A percentile compares a stretch with the other conserved stretches of the same genome.
Conservation (phyloP, 2,113 vertebrate species). For the Apodemus speciosus region DNA sequence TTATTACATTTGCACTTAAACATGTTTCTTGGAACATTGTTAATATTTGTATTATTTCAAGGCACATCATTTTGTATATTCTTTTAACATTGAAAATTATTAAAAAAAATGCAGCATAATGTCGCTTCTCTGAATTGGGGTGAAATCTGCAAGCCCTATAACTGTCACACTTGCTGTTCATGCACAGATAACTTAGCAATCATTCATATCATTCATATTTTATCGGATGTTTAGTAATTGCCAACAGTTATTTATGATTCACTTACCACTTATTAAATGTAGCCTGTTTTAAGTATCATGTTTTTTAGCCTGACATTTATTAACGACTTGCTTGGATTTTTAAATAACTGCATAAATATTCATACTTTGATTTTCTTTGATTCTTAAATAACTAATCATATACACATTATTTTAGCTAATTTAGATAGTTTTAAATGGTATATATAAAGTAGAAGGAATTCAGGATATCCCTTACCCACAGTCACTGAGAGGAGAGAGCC, state of each 20-base stretch:
- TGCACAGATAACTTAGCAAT: neutral
- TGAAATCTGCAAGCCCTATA: neutral
- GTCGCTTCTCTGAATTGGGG: neutral
- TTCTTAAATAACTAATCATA: neutral
- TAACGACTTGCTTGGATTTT: neutral
- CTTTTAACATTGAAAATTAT: neutral
- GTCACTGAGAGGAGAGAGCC: neutral
- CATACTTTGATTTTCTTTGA: constrained; percentile 4
- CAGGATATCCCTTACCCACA: neutral
- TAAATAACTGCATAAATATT: neutral
- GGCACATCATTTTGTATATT: neutral
- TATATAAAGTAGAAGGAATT: neutral
- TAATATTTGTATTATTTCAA: neutral
- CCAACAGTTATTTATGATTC: neutral
- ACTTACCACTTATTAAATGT: constrained; percentile 9
- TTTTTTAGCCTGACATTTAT: neutral
- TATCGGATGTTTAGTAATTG: neutral
- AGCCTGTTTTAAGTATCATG: neutral
- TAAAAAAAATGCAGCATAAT: neutral
- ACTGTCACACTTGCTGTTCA: neutral
- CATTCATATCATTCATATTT: neutral
- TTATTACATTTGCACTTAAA: neutral
- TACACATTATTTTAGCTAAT: neutral
- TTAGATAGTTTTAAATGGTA: neutral
- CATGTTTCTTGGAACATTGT: neutral